Evolutionary conservation across 2,113 vertebrate genomes (phyloP).

Genomic region (Entelurus aequoreus): DNA sequence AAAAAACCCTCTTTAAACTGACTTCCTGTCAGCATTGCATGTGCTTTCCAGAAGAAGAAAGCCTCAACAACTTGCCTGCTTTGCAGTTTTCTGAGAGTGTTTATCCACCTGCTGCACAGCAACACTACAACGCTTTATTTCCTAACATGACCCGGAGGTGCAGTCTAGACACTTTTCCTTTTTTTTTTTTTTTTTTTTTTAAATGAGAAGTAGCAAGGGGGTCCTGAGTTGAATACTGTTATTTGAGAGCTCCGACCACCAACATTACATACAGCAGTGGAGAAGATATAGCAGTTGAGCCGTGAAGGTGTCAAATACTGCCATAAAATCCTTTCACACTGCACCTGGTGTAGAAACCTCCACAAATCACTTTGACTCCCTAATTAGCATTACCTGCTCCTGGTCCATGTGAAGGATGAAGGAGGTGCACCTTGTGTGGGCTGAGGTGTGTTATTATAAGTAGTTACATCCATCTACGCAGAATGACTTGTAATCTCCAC

Average conservation of each 20-base stretch:
- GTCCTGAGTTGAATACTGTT: slow-evolving; percentile 12
- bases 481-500: slow-evolving; percentile 21
- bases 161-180: slow-evolving; percentile 5
- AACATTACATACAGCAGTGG: neutral
- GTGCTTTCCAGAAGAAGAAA: slow-evolving; percentile 10
- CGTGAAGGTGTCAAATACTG: slow-evolving; percentile 30
- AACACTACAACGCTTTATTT: slow-evolving; percentile 16
- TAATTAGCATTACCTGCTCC: slow-evolving; percentile 13
- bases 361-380: slow-evolving; percentile 37
- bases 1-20: slow-evolving; percentile 17
- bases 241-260: slow-evolving; percentile 11
- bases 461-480: neutral
- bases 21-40: slow-evolving; percentile 36
- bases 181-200: neutral
- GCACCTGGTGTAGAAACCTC: slow-evolving; percentile 33
- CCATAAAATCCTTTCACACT: slow-evolving; percentile 9
- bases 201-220: neutral
- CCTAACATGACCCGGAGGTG: slow-evolving; percentile 15
- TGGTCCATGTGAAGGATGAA: neutral
- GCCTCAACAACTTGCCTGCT: neutral
- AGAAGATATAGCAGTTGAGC: slow-evolving; percentile 14
- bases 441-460: neutral
- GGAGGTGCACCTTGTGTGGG: slow-evolving; percentile 15
- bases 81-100: slow-evolving; percentile 8
- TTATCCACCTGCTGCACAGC: slow-evolving; percentile 43